phyloP scores from a whole-genome alignment of 2,888 invertebrate genomes.

The Mythimna vitellina region DNA sequence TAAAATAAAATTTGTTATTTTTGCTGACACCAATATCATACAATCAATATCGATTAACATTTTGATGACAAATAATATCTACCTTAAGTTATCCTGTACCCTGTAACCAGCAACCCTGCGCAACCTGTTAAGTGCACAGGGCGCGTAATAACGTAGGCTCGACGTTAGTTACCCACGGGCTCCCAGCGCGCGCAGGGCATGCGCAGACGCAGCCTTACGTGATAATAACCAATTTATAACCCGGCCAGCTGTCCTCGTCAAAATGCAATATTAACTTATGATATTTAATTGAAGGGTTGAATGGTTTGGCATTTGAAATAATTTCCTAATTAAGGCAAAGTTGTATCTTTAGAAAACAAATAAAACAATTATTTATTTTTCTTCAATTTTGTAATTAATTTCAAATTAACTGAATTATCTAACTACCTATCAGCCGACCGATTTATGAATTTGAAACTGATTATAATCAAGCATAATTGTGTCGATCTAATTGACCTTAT shows the following conservation, averaged over 20 bases:
- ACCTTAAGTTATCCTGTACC: background rate
- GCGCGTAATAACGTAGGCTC: slow-evolving; percentile 76
- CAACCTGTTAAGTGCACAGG: slow-evolving; percentile 65
- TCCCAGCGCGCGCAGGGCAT: slow-evolving; percentile 59
- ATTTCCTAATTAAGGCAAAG: background rate
- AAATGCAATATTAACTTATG: slow-evolving; percentile 46
- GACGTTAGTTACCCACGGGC: slow-evolving; percentile 73
- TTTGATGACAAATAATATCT: background rate
- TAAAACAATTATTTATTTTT: background rate
- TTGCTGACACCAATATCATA: too few relatives aligned
- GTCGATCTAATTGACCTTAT: background rate
- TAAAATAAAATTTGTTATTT: too few relatives aligned
- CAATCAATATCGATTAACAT: background rate
- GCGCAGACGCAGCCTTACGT: slow-evolving; percentile 63
- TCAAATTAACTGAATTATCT: background rate
- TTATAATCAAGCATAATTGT: background rate
- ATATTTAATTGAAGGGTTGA: slow-evolving; percentile 18
- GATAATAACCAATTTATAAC: slow-evolving; percentile 67
- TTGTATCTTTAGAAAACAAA: background rate
- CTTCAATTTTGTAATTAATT: too few relatives aligned
- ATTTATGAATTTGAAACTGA: background rate
- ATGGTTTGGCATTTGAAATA: slow-evolving; percentile 4
- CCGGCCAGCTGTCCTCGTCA: slow-evolving; percentile 59
- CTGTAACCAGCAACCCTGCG: slow-evolving; percentile 52
- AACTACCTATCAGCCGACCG: background rate